Base-by-base conservation (phyloP, 2,888 invertebrate species). In the Vannuccia rotundouncinata region DNA sequence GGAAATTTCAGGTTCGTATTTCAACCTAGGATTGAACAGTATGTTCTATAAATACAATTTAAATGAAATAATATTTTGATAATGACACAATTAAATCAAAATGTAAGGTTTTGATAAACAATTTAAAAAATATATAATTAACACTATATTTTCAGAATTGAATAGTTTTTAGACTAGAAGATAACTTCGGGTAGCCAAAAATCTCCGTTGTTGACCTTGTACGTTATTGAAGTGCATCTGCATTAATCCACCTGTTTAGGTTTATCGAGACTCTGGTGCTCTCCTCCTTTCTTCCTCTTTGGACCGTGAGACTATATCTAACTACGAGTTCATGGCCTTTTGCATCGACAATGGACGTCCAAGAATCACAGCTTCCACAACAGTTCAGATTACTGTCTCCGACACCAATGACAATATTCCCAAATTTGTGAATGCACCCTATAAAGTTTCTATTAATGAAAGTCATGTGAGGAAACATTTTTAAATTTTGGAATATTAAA, bases 361-460 rank as follows among this genome's bases (percentile, higher is more conserved):
- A 0, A 2, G 30, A 5, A 29, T 77, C 45, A 59, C 45, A n/a
- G 29, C 29, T 22, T 22, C 25, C 31, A 27, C 31, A 22, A 77
- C 30, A 25, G 77, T 77, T 31, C 31, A 31, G n/a, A 1, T 77
- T 29, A 25, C 22, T 27, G 31, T 77, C 45, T 25, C 25, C 25
- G 77, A 77, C 31, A 31, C 77, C 31, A 77, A 77, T 31, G 77
- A 77, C 29, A 77, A 77, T 31, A 17, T n/a, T 1, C 77, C 77
- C 25, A 0, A 17, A 1, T 77, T 77, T 59, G 1, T 77, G 31
- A 31, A 31, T 25, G 29, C 5, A 1, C 77, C 77, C 77, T 77
- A 77, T 27, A 1, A 29, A 29, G 13, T 13, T 31, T 29, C 28
- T 25, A 29, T 77, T 0, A 29, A 25, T 1, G 77, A 66, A 27